A percentile compares a stretch with the other conserved stretches of the same genome.
Conservation (phyloP, 2,113 vertebrate species). For the Mesocricetus auratus region DNA sequence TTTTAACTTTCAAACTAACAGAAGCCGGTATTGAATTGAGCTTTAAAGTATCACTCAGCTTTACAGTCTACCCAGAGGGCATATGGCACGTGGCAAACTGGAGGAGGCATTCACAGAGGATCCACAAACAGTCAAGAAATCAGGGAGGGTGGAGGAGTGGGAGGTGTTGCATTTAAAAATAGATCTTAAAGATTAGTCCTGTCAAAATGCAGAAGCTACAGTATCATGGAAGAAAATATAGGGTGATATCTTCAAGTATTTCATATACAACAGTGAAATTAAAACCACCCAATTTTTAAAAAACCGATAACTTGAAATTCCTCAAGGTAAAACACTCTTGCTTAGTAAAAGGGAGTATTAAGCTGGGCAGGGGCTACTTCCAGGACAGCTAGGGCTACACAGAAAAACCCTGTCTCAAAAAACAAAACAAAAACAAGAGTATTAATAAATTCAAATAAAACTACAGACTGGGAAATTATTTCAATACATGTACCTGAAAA, state of each 20-base stretch:
- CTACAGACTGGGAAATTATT: neutral
- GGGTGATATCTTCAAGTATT: neutral
- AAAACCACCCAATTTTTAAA: neutral
- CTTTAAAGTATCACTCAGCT: neutral
- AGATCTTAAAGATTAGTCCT: neutral
- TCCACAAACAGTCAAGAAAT: neutral
- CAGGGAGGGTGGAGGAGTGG: neutral
- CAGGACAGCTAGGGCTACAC: no score
- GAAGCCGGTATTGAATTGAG: neutral
- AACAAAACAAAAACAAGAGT: no score
- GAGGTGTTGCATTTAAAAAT: neutral
- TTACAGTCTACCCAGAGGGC: neutral
- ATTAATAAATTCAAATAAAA: neutral
- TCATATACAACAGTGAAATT: neutral
- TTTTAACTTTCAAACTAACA: slow-evolving; percentile 45
- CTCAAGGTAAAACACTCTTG: neutral
- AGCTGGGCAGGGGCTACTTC: no score
- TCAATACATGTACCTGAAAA: neutral
- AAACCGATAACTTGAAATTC: slow-evolving; percentile 18
- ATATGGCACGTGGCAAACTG: neutral
- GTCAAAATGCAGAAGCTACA: neutral
- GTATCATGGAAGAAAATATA: neutral
- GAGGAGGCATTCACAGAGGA: neutral
- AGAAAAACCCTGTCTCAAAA: no score
- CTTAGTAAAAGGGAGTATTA: neutral